These are phyloP conservation scores for Sylvicapra grimmia DNA, from an alignment of 2,113 vertebrate species.

Conservation along the genomic window DNA sequence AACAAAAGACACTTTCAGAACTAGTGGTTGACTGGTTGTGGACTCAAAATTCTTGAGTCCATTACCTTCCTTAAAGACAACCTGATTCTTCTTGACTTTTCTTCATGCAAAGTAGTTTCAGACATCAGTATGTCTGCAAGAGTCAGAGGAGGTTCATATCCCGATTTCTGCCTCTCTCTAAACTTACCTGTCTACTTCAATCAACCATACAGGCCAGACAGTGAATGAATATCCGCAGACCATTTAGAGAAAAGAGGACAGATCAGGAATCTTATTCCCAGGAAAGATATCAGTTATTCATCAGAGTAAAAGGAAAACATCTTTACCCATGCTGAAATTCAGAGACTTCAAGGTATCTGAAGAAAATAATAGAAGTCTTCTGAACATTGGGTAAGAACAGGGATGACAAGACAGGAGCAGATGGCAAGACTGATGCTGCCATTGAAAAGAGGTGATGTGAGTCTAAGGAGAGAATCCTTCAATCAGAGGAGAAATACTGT, in stretches of 20 bases:
- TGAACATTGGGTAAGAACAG: neutral
- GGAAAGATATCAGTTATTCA: neutral
- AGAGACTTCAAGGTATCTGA: neutral
- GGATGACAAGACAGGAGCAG: neutral
- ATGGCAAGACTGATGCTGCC: neutral
- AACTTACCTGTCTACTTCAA: neutral
- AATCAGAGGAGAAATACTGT: neutral
- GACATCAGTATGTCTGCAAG: fast-evolving
- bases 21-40: neutral
- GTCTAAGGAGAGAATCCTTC: neutral
- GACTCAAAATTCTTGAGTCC: neutral
- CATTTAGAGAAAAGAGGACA: neutral
- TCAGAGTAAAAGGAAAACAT: neutral
- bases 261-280: neutral
- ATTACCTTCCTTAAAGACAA: neutral
- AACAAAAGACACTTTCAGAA: neutral
- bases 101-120: neutral
- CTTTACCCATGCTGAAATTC: neutral
- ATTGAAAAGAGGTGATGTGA: neutral
- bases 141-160: neutral
- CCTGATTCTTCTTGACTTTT: neutral
- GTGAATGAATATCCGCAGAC: neutral
- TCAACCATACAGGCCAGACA: neutral
- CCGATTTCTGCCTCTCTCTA: neutral
- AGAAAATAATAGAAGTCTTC: neutral